Evolutionary conservation across 2,888 invertebrate species (phyloP).

Genomic region (Andrena haemorrhoa): DNA sequence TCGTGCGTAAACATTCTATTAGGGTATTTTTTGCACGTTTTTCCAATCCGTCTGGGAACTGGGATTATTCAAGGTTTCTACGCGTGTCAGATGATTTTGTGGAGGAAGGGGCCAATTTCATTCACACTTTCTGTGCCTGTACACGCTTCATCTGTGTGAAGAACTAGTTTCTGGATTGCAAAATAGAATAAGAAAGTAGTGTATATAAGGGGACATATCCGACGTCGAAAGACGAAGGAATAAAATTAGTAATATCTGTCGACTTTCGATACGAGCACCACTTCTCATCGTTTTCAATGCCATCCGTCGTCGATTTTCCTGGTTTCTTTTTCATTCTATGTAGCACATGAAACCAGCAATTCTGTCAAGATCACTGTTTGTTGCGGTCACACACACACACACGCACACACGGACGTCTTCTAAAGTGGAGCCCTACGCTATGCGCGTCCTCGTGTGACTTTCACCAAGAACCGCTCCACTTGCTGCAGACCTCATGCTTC

Average conservation of each 20-base stretch:
- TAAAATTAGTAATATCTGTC: background rate
- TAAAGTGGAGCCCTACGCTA: conserved; percentile 40
- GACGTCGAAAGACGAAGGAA: too few species aligned
- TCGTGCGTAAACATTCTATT: background rate
- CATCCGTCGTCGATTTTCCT: background rate
- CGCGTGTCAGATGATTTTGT: background rate
- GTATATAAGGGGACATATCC: too few species aligned
- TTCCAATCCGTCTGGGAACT: background rate
- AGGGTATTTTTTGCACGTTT: background rate
- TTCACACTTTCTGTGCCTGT: background rate
- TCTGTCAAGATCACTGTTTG: conserved; percentile 46
- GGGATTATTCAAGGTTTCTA: conserved; percentile 27
- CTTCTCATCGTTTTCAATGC: background rate
- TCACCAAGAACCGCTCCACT: conserved; percentile 79
- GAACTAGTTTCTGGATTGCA: conserved; percentile 4
- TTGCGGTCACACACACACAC: conserved; percentile 39
- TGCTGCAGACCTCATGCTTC: conserved; percentile 63
- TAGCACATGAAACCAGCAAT: conserved; percentile 56
- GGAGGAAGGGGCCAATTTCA: background rate
- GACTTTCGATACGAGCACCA: background rate
- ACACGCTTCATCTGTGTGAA: background rate
- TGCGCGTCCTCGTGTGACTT: conserved; percentile 63
- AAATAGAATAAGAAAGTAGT: background rate
- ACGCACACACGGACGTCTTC: conserved; percentile 46
- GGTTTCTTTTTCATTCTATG: conserved; percentile 39